Evolutionary conservation across 2,797 vertebrate genomes (phyloP).

Genomic region (Rhinella marina): DNA sequence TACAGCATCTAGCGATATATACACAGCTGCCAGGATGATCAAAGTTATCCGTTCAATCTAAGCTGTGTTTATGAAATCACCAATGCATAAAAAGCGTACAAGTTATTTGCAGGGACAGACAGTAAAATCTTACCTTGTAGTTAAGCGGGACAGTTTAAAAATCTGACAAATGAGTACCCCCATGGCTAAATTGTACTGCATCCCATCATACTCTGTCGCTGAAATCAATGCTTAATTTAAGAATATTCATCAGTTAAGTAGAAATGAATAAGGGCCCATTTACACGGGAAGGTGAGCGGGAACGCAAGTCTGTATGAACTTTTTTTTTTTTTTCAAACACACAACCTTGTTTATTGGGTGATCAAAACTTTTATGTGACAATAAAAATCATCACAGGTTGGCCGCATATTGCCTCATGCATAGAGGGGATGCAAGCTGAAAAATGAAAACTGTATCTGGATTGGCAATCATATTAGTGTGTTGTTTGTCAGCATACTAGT

Average conservation of each 20-base stretch:
- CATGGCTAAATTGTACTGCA: not conserved
- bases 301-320: too few species aligned
- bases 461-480: too few species aligned
- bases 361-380: too few species aligned
- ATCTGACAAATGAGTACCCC: slow-evolving; percentile 1
- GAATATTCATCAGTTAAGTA: not conserved
- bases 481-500: too few species aligned
- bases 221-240: not conserved
- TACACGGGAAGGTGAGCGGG: too few species aligned
- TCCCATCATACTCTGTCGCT: not conserved
- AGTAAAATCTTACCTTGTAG: slow-evolving; percentile 36
- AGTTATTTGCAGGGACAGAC: slow-evolving; percentile 4
- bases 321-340: too few species aligned
- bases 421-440: too few species aligned
- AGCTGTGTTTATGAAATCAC: slow-evolving; percentile 26
- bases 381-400: too few species aligned
- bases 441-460: too few species aligned
- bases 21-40: slow-evolving; percentile 12
- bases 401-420: too few species aligned
- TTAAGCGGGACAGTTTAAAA: slow-evolving; percentile 11
- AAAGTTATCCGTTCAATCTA: not conserved
- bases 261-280: not conserved
- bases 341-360: too few species aligned
- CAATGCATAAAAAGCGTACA: slow-evolving; percentile 36
- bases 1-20: slow-evolving; percentile 21